phyloP scores from a whole-genome alignment of 2,797 vertebrate species.

The Chromobotia macracanthus region DNA sequence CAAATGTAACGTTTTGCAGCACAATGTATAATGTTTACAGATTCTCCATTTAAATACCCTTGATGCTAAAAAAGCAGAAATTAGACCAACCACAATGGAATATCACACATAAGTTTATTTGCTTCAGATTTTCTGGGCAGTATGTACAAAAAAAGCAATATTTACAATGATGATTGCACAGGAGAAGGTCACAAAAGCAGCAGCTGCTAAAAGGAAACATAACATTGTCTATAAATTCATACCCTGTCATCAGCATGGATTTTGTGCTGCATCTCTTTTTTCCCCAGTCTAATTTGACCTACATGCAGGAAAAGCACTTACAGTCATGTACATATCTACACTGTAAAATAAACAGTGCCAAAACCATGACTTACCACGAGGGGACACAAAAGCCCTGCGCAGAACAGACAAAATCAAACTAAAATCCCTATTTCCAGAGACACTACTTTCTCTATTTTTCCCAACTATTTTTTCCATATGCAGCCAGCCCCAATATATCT shows the following conservation, averaged over 20 bases:
- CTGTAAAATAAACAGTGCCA: slow-evolving; percentile 26
- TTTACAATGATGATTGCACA: slow-evolving; percentile 56
- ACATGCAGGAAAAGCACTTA: slow-evolving; percentile 41
- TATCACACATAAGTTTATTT: slow-evolving; percentile 54
- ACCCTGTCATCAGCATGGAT: slow-evolving; percentile 52
- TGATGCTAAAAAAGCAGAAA: neutral
- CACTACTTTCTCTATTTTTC: neutral
- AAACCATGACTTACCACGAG: slow-evolving; percentile 42
- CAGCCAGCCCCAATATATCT: neutral
- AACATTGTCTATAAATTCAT: slow-evolving; percentile 43
- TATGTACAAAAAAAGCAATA: slow-evolving; percentile 58
- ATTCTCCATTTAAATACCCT: neutral
- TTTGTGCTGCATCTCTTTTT: slow-evolving; percentile 34
- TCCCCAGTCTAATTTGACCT: slow-evolving; percentile 25
- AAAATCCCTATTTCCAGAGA: neutral
- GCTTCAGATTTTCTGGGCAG: slow-evolving; percentile 46
- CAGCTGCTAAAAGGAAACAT: slow-evolving; percentile 33
- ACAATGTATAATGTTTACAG: neutral
- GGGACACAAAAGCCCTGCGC: slow-evolving; percentile 30
- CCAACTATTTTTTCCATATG: neutral
- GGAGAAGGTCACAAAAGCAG: slow-evolving; percentile 48
- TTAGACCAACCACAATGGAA: slow-evolving; percentile 31
- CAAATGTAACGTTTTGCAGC: neutral
- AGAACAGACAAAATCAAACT: slow-evolving; percentile 11
- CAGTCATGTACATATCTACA: slow-evolving; percentile 24